Evolutionary conservation across 2,888 invertebrate species (phyloP).

Genomic region (Xestia c-nigrum): DNA sequence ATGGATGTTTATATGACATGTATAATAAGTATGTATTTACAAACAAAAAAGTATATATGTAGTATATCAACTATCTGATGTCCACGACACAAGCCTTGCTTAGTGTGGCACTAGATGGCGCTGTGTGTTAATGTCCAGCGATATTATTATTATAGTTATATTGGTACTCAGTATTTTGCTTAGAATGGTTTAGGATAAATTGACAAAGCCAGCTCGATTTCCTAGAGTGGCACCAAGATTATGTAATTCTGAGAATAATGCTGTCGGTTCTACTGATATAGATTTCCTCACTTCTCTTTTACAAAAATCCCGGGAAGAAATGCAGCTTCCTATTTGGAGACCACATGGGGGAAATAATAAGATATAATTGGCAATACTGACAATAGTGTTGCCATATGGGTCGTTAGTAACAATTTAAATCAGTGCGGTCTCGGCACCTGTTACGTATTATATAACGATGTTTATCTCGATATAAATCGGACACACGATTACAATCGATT

Average conservation of each 20-base stretch:
- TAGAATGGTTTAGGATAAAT: not conserved
- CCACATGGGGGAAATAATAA: conserved; percentile 51
- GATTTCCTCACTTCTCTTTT: conserved; percentile 3
- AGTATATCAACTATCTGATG: too few species aligned
- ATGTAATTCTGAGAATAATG: not conserved
- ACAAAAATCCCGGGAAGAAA: conserved; percentile 23
- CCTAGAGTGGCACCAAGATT: not conserved
- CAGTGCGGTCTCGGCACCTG: conserved; percentile 68
- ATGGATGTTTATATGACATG: too few species aligned
- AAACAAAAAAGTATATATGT: too few species aligned
- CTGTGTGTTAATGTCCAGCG: too few species aligned
- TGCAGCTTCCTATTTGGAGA: conserved; percentile 34
- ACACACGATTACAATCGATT: conserved; percentile 70
- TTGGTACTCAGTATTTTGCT: not conserved
- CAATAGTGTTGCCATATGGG: conserved; percentile 57
- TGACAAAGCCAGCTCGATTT: not conserved
- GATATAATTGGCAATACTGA: conserved; percentile 60
- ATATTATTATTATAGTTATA: too few species aligned
- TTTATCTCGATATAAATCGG: conserved; percentile 66
- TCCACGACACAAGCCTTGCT: too few species aligned
- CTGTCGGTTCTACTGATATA: not conserved
- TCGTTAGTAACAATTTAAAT: conserved; percentile 56
- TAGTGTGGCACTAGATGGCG: too few species aligned
- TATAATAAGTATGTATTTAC: too few species aligned
- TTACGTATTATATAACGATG: conserved; percentile 64